Evolutionary conservation across 2,797 vertebrate genomes (phyloP), one percentile per base, ranked within the genome.

Genomic region (Danio choprae): DNA sequence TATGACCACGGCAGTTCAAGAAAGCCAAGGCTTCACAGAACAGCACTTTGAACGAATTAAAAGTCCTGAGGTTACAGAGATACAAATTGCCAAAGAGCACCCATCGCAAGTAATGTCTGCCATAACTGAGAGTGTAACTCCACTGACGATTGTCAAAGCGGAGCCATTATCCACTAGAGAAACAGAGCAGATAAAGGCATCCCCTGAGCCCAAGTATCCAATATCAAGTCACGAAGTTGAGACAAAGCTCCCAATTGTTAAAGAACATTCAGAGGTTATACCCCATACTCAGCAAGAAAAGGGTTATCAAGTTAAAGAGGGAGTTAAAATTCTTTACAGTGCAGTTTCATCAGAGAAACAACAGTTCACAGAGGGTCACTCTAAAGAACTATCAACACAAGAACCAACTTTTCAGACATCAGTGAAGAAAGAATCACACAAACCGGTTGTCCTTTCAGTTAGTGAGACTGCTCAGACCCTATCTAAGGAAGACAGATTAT

Each of bases 41-140:
- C 94, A 95, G 80, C 94, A 95, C 84, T 90, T 88, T 36, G 91
- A 94, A 71, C 91, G 90, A 7, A 94, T 96, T 69, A 87, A 90
- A 83, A 94, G 92, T 79, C 92, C 92, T 2, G 92, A 93, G 71
- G 76, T 92, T 22, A 79, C 89, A n/a, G 86, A 91, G 67, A 83
- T 93, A 29, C 85, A 90, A 74, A 58, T 89, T 29, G 84, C 84
- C 6, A 87, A 44, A 74, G 94, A 95, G 76, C 84, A 88, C 60
- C 86, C 68, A 59, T 88, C 91, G 44, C 89, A 90, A 46, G 40
- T 93, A 8, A 89, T 91, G 88, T 93, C 93, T 43, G 91, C 94
- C 16, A 55, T 94, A 36, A 89, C 93, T 6, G 94, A 95, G 79
- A 93, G 94, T 86, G 87, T 94, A 55, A 92, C 88, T 1, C 78